Evolutionary conservation across 2,797 vertebrate genomes (phyloP).

Genomic region (Hafferia zeledoni): DNA sequence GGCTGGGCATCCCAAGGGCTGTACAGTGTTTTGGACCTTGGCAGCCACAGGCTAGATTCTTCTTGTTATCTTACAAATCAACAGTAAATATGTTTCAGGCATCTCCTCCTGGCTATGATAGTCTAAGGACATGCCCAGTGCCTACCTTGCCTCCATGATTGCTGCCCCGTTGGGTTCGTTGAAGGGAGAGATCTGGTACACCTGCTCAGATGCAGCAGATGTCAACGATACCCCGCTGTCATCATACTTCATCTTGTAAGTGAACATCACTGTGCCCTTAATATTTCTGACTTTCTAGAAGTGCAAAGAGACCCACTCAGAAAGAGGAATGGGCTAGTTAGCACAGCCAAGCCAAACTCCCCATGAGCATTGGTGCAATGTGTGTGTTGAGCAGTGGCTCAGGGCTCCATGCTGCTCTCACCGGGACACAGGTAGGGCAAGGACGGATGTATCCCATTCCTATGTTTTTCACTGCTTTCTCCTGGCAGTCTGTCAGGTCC

Average conservation of each 20-base stretch:
- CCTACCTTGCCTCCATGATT: slow-evolving; percentile 65
- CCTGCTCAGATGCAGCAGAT: slow-evolving; percentile 74
- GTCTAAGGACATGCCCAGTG: rapidly evolving
- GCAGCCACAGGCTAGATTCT: background rate
- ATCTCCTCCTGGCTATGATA: background rate
- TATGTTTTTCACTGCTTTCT: slow-evolving; percentile 72
- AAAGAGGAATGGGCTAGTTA: rapidly evolving
- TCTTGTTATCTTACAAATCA: background rate
- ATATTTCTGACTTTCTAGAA: slow-evolving; percentile 80
- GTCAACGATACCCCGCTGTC: slow-evolving; percentile 75
- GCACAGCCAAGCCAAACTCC: background rate
- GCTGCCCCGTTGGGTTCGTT: slow-evolving; percentile 80
- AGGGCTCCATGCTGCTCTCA: background rate
- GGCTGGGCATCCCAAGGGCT: background rate
- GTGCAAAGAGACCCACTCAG: background rate
- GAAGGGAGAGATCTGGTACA: slow-evolving; percentile 83
- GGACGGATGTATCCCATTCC: slow-evolving; percentile 80
- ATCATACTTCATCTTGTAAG: slow-evolving; percentile 80
- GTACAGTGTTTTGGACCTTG: rapidly evolving
- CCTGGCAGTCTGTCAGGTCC: slow-evolving; percentile 81
- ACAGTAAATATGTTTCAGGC: background rate
- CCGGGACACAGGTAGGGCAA: slow-evolving; percentile 79
- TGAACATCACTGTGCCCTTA: slow-evolving; percentile 74
- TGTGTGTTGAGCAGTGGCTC: background rate
- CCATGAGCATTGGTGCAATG: rapidly evolving